A percentile compares a stretch with the other conserved stretches of the same genome.
Evolutionary conservation across 35 echinoderm and acorn worm genomes (phyloP).

Genomic region (Nesometra sesokonis): DNA sequence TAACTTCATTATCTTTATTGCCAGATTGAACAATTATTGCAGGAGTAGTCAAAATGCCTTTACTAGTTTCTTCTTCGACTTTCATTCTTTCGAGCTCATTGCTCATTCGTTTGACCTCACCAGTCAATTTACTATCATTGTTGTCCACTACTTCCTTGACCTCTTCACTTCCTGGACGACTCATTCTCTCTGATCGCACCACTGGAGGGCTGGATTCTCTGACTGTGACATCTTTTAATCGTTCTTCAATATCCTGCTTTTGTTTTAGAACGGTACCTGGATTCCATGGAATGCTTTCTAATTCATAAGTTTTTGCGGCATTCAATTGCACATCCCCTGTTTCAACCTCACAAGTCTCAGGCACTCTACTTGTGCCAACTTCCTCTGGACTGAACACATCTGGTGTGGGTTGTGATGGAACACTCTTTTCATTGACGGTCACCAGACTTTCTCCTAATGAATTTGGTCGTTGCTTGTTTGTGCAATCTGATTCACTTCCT

Average conservation of each 20-base stretch:
- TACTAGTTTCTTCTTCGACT: not conserved
- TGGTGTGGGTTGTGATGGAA: not conserved
- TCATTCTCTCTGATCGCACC: slow-evolving; percentile 11
- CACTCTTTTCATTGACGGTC: not conserved
- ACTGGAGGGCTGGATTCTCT: slow-evolving; percentile 27
- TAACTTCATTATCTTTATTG: not conserved
- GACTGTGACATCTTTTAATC: slow-evolving; percentile 9
- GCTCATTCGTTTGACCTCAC: not conserved
- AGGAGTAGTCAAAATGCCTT: not conserved
- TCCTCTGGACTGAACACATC: not conserved
- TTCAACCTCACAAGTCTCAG: not conserved
- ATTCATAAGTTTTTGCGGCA: not conserved
- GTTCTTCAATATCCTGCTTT: slow-evolving; percentile 56
- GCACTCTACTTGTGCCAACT: not conserved
- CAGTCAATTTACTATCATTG: not conserved
- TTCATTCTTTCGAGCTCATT: not conserved
- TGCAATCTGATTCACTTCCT: not conserved
- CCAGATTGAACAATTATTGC: not conserved
- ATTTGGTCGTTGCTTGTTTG: not conserved
- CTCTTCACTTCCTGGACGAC: slow-evolving; percentile 2
- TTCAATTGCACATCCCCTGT: not conserved
- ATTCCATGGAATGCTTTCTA: slow-evolving; percentile 32
- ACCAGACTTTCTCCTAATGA: not conserved
- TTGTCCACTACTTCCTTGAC: not conserved
- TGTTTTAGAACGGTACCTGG: slow-evolving; percentile 61